Base-by-base conservation (phyloP, 2,797 vertebrate species). In the Okamejei kenojei region DNA sequence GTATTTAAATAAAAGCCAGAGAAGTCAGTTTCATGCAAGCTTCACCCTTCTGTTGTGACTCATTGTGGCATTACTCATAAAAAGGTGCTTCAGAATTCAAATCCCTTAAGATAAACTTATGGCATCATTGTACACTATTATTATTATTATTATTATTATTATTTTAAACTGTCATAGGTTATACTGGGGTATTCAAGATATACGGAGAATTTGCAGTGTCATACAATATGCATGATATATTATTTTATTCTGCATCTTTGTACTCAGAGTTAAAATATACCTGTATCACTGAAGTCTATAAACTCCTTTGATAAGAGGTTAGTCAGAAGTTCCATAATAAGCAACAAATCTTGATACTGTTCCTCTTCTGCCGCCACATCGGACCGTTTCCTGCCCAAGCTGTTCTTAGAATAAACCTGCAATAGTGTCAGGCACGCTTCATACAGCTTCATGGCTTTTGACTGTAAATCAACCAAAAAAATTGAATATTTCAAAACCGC, bases 311-410 rank as follows among this genome's bases (percentile, higher is more conserved):
- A 99, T 0, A 99, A 97, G 93, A 99, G 97, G 95, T 99, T 99
- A 76, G 99, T 99, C 94, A 99, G 98, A 94, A 99, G 98, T 94
- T 99, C 99, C 98, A 99, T 99, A 95, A 99, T 99, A 94, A 99
- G 99, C 76, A 99, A 97, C 93, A 99, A 97, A 96, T 99, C 99
- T 95, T 99, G 99, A 95, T 99, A 99, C 94, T 99, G 98, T 93
- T 99, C 99, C 95, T 99, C 99, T 95, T 99, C 99, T 0, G 98
- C 98, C 0, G 98, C 96, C 90, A 98, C 97, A 93, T 99, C 99
- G 93, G 97, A 96, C 29, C 98, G 96, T 94, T 99, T 98, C 84
- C 99, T 96, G 94, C 97, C 97, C 95, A 98, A 95, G 95, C 98
- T 99, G 96, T 99, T 99, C 95, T 99, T 99, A 78, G 99, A 99